Conservation (phyloP, 2,888 invertebrate species). For the Gastracanthus pulcherrimus region DNA sequence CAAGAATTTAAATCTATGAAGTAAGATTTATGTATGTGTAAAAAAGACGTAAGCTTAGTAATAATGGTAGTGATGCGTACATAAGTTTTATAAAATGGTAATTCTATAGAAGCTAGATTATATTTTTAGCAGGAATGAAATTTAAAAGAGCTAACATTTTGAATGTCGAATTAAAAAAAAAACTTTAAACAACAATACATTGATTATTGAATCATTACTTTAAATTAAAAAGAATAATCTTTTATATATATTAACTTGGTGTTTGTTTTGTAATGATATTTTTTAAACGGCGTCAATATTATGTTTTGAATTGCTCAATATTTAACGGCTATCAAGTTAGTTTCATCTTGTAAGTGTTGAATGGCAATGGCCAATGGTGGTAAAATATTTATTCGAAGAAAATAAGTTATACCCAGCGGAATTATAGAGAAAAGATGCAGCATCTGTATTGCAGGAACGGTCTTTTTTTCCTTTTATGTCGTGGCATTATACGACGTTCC, state of each 20-base stretch:
- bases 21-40: too few relatives aligned
- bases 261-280: too few relatives aligned
- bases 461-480: not conserved
- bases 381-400: not conserved
- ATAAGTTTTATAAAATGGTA: too few relatives aligned
- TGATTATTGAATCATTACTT: not conserved
- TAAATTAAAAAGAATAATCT: not conserved
- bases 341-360: not conserved
- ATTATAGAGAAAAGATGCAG: not conserved
- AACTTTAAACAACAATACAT: not conserved
- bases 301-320: not conserved
- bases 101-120: too few relatives aligned
- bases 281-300: too few relatives aligned
- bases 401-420: not conserved
- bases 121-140: too few relatives aligned
- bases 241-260: too few relatives aligned
- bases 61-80: too few relatives aligned
- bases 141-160: too few relatives aligned
- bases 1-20: too few relatives aligned
- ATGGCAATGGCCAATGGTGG: not conserved
- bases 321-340: not conserved
- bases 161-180: not conserved
- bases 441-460: not conserved
- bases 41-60: too few relatives aligned
- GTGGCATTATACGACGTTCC: slow-evolving; percentile 7